Conservation (phyloP, 2,888 invertebrate species). For the Galerucella nymphaeae region DNA sequence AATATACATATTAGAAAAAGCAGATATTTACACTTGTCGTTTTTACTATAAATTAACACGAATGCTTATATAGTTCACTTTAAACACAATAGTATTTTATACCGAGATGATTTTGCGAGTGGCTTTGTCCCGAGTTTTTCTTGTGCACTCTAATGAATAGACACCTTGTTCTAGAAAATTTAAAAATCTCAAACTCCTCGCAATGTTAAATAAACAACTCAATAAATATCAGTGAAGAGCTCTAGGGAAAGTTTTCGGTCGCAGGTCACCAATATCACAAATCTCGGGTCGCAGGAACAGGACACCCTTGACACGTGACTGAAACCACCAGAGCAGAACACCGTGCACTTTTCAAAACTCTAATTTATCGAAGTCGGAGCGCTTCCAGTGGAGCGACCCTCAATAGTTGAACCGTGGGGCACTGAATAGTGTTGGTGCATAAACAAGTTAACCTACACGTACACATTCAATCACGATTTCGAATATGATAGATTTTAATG, state of each 20-base stretch:
- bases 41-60: no score
- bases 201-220: neutral
- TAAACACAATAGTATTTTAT: no score
- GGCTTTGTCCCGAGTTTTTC: no score
- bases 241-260: conserved; percentile 19
- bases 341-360: conserved; percentile 41
- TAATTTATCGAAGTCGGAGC: conserved; percentile 52
- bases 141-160: no score
- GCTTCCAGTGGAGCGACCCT: conserved; percentile 45
- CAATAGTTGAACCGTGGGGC: conserved; percentile 34
- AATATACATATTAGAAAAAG: no score
- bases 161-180: no score
- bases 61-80: no score
- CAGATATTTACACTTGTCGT: no score
- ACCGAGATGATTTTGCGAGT: no score
- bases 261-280: conserved; percentile 18
- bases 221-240: conserved; percentile 1
- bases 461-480: conserved; percentile 44
- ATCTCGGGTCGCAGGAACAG: conserved; percentile 10
- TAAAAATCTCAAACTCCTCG: neutral
- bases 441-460: conserved; percentile 38
- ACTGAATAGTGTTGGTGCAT: conserved; percentile 35
- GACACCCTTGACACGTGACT: conserved; percentile 41
- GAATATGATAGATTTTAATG: conserved; percentile 50
- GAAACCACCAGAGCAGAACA: conserved; percentile 37